phyloP scores from a whole-genome alignment of 2,797 vertebrate species.

The Otolemur crassicaudatus region DNA sequence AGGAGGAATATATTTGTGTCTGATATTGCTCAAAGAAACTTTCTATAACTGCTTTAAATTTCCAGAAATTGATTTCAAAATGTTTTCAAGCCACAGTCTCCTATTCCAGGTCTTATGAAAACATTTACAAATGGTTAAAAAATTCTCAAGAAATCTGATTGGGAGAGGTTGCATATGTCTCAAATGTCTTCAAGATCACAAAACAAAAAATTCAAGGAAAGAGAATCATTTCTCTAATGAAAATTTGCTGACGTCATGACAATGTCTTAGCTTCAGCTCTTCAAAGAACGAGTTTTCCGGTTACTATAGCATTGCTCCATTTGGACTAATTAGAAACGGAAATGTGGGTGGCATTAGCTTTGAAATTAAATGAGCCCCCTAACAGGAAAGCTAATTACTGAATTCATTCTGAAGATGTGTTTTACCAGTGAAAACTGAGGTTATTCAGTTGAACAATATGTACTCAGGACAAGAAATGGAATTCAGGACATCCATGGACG shows the following conservation, averaged over 20 bases:
- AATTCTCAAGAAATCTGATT: background rate
- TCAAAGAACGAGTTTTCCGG: constrained; percentile 83
- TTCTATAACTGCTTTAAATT: constrained; percentile 9
- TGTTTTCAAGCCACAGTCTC: background rate
- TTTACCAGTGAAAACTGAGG: constrained; percentile 84
- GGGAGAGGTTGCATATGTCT: constrained; percentile 27
- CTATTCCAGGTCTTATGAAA: background rate
- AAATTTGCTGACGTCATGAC: constrained; percentile 74
- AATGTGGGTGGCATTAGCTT: constrained; percentile 86
- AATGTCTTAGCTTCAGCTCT: constrained; percentile 79
- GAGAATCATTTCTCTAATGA: constrained; percentile 79
- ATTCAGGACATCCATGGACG: constrained; percentile 25
- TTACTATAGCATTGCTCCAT: constrained; percentile 87
- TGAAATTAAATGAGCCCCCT: constrained; percentile 87
- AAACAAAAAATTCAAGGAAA: constrained; percentile 54
- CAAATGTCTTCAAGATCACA: constrained; percentile 66
- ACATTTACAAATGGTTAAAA: constrained; percentile 27
- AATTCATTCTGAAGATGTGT: constrained; percentile 84
- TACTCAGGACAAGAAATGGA: constrained; percentile 71
- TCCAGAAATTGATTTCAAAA: constrained; percentile 42
- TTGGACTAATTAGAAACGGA: constrained; percentile 89
- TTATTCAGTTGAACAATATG: constrained; percentile 82
- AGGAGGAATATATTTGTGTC: background rate
- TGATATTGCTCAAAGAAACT: background rate
- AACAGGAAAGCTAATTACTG: constrained; percentile 85